Evolutionary conservation across 1,140 invertebrate genomes (phyloP), one percentile per base, ranked within the genome.

Genomic region (Orchesella cincta): DNA sequence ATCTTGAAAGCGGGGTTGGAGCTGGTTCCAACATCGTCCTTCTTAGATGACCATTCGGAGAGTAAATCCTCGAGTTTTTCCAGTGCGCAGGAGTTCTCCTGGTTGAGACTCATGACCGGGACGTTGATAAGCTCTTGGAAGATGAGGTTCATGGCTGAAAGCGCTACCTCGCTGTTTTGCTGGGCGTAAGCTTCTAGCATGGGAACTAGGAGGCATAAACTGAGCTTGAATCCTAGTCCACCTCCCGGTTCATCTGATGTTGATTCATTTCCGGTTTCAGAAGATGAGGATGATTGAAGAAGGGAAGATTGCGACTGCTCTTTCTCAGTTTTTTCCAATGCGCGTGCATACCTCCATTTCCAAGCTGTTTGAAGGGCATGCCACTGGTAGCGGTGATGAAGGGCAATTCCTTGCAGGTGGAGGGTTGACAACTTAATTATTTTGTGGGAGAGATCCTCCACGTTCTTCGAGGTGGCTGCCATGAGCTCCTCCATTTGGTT

Each of bases 1-100:
- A 29, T 28, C 18, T 16, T 16, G 26, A 72, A 51, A 14, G 34
- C 3, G n/a, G 12, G 2, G 5, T 2, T 1, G 20, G n/a, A 20
- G 12, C 31, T 51, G 1, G n/a, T 16, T 14, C 16, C 35, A n/a
- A n/a, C n/a, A n/a, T n/a, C n/a, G n/a, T n/a, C n/a, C n/a, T n/a
- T n/a, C n/a, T n/a, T n/a, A n/a, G n/a, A n/a, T n/a, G n/a, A n/a
- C 75, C 75, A 76, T 8, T 35, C 29, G 5, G 1, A 14, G 1
- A 76, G 46, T 1, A 76, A 31, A 51, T 62, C 31, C 29, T 76
- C 75, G 33, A 76, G 39, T 26, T 71, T 51, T 23, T 76, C 64
- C 28, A 70, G 36, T 1, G 75, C 35, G n/a, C 5, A 5, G 14
- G 52, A 67, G 12, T 16, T 1, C 1, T 39, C 36, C 23, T 31